Percentiles rank a stretch among this genome's conserved stretches.
Evolutionary conservation across 2,113 vertebrate genomes (phyloP).

Genomic region (Gobio gobio): DNA sequence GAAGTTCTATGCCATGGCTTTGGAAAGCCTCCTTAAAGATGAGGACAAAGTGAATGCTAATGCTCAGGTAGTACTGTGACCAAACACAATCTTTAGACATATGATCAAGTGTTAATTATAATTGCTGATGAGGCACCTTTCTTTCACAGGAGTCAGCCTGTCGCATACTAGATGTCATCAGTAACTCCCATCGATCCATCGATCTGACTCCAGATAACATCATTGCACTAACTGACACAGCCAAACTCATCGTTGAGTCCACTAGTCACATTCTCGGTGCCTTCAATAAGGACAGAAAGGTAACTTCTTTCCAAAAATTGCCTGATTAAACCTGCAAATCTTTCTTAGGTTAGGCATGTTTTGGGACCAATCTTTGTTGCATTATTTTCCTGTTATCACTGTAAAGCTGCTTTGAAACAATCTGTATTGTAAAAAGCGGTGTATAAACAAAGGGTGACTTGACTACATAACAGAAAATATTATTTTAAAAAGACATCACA

Average conservation of each 20-base stretch:
- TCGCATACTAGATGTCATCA: slow-evolving; percentile 77
- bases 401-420: no score
- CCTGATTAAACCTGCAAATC: not conserved
- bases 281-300: slow-evolving; percentile 70
- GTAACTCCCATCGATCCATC: slow-evolving; percentile 74
- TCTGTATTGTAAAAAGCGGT: no score
- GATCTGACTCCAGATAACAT: slow-evolving; percentile 58
- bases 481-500: not conserved
- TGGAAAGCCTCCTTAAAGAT: slow-evolving; percentile 78
- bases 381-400: no score
- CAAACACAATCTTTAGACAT: slow-evolving; percentile 7
- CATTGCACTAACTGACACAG: slow-evolving; percentile 71
- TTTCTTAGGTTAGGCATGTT: not conserved
- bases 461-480: not conserved
- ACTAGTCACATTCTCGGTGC: slow-evolving; percentile 85
- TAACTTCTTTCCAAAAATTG: slow-evolving; percentile 34
- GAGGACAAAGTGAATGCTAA: slow-evolving; percentile 81
- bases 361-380: not conserved
- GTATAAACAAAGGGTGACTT: no score
- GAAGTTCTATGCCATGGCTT: slow-evolving; percentile 77
- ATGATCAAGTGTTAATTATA: not conserved
- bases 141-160: slow-evolving; percentile 80
- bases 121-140: slow-evolving; percentile 17
- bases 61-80: slow-evolving; percentile 79
- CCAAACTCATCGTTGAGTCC: slow-evolving; percentile 80